phyloP scores from a whole-genome alignment of 1,140 invertebrate genomes.

The Coboldia fuscipes region DNA sequence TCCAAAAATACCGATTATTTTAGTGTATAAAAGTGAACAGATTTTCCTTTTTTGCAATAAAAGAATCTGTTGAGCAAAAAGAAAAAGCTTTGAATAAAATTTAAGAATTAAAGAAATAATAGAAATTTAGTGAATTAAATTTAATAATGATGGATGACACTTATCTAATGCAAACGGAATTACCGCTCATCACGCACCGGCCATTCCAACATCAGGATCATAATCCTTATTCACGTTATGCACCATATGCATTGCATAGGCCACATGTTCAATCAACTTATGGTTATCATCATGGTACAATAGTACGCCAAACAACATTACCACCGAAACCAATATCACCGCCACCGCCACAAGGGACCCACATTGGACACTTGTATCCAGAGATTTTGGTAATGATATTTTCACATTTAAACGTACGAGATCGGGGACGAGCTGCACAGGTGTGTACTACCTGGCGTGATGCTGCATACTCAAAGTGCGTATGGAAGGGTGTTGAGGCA shows the following conservation, averaged over 20 bases:
- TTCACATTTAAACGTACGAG: constrained; percentile 65
- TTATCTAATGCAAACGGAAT: constrained; percentile 1
- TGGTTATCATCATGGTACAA: constrained; percentile 13
- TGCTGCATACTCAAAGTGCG: constrained; percentile 73
- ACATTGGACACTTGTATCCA: constrained; percentile 75
- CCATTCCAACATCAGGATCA: background rate
- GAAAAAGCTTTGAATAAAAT: no score
- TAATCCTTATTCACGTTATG: constrained; percentile 14
- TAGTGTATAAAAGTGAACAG: no score
- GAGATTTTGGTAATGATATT: constrained; percentile 85
- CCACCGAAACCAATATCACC: constrained; percentile 10
- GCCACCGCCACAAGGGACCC: constrained; percentile 32
- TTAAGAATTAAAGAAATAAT: no score
- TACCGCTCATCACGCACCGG: background rate
- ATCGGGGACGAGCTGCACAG: constrained; percentile 74
- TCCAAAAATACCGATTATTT: no score
- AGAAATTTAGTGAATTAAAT: no score
- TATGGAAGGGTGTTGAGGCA: constrained; percentile 84
- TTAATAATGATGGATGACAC: constrained; percentile 2
- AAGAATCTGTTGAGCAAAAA: no score
- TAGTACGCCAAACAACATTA: constrained; percentile 25
- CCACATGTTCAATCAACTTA: constrained; percentile 25
- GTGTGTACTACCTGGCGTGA: constrained; percentile 79
- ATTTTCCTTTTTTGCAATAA: no score
- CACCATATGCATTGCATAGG: constrained; percentile 29